These are phyloP conservation scores for Melinaea marsaeus DNA, from an alignment of 2,888 invertebrate species.

Conservation along the genomic window DNA sequence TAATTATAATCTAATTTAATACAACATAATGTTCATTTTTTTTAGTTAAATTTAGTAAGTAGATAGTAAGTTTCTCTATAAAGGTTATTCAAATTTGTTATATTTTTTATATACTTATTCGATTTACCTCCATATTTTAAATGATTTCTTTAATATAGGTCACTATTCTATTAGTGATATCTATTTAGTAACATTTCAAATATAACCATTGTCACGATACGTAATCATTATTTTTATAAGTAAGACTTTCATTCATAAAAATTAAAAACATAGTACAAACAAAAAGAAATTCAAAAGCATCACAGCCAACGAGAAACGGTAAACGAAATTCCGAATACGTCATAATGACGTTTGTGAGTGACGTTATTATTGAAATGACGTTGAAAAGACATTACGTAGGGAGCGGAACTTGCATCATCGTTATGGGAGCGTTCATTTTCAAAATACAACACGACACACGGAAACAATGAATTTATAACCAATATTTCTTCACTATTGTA, in stretches of 20 bases:
- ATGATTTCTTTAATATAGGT: too few relatives aligned
- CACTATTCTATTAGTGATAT: too few relatives aligned
- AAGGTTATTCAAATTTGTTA: too few relatives aligned
- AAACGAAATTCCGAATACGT: constrained; percentile 19
- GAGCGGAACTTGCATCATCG: constrained; percentile 15
- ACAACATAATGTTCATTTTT: too few relatives aligned
- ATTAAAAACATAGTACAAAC: constrained; percentile 5
- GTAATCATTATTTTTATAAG: background rate
- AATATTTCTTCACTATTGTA: too few relatives aligned
- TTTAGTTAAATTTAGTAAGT: too few relatives aligned
- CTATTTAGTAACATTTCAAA: too few relatives aligned
- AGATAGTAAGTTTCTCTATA: too few relatives aligned
- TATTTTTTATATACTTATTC: background rate
- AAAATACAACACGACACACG: too few relatives aligned
- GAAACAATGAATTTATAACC: too few relatives aligned
- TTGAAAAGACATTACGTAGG: constrained; percentile 16
- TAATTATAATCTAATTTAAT: too few relatives aligned
- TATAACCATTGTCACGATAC: too few relatives aligned
- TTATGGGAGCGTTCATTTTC: constrained; percentile 14
- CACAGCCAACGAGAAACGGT: constrained; percentile 8
- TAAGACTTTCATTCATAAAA: constrained; percentile 18
- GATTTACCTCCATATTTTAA: constrained; percentile 30
- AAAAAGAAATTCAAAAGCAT: constrained; percentile 23
- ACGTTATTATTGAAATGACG: constrained; percentile 23
- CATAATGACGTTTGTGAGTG: constrained; percentile 29